A percentile compares a stretch with the other conserved stretches of the same genome.
phyloP scores from a whole-genome alignment of 2,113 vertebrate genomes.

The Lepidothrix coronata region DNA sequence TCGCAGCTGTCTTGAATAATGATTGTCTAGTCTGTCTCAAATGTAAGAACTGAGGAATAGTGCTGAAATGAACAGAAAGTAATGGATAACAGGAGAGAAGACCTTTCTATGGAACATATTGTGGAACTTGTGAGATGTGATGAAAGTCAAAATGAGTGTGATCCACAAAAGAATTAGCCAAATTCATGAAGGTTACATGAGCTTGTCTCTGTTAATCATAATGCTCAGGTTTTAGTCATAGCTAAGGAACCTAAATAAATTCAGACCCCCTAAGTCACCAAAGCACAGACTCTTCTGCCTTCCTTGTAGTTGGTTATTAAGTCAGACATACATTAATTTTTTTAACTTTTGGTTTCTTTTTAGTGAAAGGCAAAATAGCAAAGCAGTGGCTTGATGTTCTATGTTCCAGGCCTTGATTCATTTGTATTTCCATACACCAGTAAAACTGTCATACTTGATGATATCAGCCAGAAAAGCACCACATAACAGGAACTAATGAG shows the following conservation, averaged over 20 bases:
- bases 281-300: background rate
- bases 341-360: background rate
- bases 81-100: background rate
- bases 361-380: background rate
- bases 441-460: background rate
- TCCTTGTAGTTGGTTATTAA: background rate
- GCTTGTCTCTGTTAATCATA: background rate
- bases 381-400: background rate
- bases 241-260: background rate
- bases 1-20: background rate
- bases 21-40: background rate
- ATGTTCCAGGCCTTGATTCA: background rate
- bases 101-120: background rate
- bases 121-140: background rate
- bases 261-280: background rate
- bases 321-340: background rate
- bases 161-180: background rate
- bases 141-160: background rate
- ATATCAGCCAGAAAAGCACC: background rate
- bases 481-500: background rate
- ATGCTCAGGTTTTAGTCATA: background rate
- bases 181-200: background rate
- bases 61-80: background rate
- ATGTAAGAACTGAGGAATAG: background rate
- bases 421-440: background rate